Conservation (phyloP, 2,888 invertebrate genomes). For the Pterobdella sp. region DNA sequence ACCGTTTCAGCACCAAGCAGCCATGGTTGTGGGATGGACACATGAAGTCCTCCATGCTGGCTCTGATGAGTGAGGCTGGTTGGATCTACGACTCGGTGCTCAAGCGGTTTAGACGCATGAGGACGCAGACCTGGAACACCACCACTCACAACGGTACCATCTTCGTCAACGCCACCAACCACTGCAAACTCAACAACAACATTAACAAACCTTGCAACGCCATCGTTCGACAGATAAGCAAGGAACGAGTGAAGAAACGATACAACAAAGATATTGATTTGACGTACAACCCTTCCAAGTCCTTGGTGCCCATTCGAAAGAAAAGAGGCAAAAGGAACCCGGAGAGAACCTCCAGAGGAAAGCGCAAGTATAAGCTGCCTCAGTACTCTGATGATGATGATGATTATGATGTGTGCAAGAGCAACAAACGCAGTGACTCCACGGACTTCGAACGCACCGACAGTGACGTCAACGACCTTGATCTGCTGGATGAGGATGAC, state of each 20-base stretch:
- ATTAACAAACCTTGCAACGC: neutral
- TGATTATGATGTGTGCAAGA: conserved; percentile 2
- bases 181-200: conserved; percentile 12
- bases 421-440: neutral
- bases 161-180: conserved; percentile 20
- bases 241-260: neutral
- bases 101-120: conserved; percentile 18
- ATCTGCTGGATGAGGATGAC: conserved; percentile 1
- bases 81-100: conserved; percentile 22
- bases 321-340: conserved; percentile 14
- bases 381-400: conserved; percentile 19
- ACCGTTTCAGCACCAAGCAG: conserved; percentile 18
- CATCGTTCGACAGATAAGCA: neutral
- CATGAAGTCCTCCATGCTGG: conserved; percentile 25
- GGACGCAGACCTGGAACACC: conserved; percentile 15
- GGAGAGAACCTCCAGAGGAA: neutral
- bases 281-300: conserved; percentile 14
- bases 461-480: conserved; percentile 6
- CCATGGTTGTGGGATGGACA: conserved; percentile 23
- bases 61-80: conserved; percentile 21
- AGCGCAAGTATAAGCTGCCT: conserved; percentile 2
- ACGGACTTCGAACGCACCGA: conserved; percentile 6
- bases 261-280: conserved; percentile 13
- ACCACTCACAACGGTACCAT: conserved; percentile 2
- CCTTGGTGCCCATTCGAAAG: neutral